phyloP scores from a whole-genome alignment of 2,797 vertebrate species.

The Sitta carolinensis region DNA sequence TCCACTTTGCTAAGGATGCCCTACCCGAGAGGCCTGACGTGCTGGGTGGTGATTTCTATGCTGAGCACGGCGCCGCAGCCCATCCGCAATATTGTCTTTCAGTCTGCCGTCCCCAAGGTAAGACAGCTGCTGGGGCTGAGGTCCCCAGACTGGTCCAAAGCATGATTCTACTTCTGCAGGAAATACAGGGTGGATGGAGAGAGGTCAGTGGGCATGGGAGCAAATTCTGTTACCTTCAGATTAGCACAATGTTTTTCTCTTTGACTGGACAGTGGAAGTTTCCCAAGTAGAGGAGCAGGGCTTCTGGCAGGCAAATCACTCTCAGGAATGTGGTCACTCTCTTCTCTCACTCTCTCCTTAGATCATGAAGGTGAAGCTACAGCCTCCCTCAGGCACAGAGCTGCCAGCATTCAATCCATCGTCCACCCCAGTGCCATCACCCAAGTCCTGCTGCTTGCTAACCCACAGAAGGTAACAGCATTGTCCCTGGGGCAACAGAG shows the following conservation, averaged over 20 bases:
- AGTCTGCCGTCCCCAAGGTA: constrained; percentile 97
- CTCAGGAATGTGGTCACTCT: background rate
- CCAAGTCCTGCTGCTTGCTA: constrained; percentile 93
- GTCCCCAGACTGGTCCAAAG: background rate
- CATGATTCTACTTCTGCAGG: background rate
- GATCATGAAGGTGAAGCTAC: constrained; percentile 96
- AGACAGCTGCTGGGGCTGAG: background rate
- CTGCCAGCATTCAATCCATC: constrained; percentile 92
- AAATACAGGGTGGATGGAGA: background rate
- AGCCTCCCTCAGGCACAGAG: constrained; percentile 91
- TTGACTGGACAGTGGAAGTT: background rate
- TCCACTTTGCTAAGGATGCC: constrained; percentile 91
- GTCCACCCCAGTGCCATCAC: constrained; percentile 93
- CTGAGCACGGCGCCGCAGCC: constrained; percentile 91
- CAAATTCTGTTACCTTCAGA: background rate
- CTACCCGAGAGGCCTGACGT: constrained; percentile 88
- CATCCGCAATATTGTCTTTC: constrained; percentile 92
- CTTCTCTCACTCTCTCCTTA: constrained; percentile 34
- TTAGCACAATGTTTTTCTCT: background rate
- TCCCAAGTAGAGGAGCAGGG: background rate
- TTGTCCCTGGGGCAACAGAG: background rate
- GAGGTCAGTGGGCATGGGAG: background rate
- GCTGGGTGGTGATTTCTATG: constrained; percentile 96
- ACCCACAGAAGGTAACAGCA: constrained; percentile 89
- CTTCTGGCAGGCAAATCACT: background rate